phyloP scores from a whole-genome alignment of 2,888 invertebrate genomes.

The Sarcophaga caerulescens region DNA sequence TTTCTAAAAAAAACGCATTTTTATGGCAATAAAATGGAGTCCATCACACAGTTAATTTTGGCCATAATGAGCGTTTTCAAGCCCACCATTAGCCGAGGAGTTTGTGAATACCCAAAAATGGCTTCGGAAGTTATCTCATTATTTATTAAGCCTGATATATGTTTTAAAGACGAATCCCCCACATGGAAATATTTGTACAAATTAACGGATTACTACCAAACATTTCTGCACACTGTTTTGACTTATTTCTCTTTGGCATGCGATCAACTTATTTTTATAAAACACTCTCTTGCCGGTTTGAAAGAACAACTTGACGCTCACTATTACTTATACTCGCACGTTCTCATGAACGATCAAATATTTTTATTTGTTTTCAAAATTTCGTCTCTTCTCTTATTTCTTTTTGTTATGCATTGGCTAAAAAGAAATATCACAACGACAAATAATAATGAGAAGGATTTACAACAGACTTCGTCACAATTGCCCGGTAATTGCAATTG shows the following conservation, averaged over 20 bases:
- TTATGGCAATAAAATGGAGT: slow-evolving; percentile 45
- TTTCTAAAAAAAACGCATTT: neutral
- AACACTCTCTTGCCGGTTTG: slow-evolving; percentile 62
- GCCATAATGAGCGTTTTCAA: neutral
- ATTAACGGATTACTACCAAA: slow-evolving; percentile 56
- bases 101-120: slow-evolving; percentile 11
- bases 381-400: slow-evolving; percentile 73
- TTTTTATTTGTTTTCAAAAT: slow-evolving; percentile 75
- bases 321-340: slow-evolving; percentile 57
- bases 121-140: slow-evolving; percentile 36
- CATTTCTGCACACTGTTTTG: slow-evolving; percentile 57
- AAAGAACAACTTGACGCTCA: slow-evolving; percentile 46
- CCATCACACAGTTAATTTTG: slow-evolving; percentile 29
- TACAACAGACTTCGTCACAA: neutral
- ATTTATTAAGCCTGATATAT: slow-evolving; percentile 44
- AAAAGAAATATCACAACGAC: slow-evolving; percentile 25
- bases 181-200: slow-evolving; percentile 61
- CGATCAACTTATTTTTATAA: slow-evolving; percentile 63
- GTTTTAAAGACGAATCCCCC: slow-evolving; percentile 53
- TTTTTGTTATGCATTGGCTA: slow-evolving; percentile 74
- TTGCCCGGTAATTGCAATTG: slow-evolving; percentile 3
- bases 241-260: slow-evolving; percentile 43
- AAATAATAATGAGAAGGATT: slow-evolving; percentile 1
- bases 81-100: slow-evolving; percentile 1
- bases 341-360: slow-evolving; percentile 72